Evolutionary conservation across 2,797 vertebrate species (phyloP).

Genomic region (Meriones psammophilus): DNA sequence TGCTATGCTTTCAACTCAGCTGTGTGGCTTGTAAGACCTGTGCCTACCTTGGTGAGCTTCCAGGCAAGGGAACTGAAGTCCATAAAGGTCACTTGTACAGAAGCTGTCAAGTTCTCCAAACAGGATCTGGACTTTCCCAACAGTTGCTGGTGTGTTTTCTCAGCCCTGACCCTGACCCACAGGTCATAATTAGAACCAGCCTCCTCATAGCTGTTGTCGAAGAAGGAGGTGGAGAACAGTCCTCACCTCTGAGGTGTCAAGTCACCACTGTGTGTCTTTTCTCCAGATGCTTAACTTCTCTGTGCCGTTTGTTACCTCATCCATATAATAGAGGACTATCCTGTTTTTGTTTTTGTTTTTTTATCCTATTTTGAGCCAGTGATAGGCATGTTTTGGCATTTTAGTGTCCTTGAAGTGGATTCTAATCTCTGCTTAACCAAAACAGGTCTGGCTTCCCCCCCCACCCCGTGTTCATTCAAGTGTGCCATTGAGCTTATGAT

Average conservation of each 20-base stretch:
- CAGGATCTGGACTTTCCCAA: neutral
- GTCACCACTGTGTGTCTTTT: neutral
- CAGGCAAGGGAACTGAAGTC: neutral
- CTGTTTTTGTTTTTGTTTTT: neutral
- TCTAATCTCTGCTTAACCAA: neutral
- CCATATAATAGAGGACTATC: no score
- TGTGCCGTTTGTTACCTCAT: neutral
- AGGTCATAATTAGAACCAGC: neutral
- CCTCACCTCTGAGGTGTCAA: neutral
- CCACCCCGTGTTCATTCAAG: neutral
- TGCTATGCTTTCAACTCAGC: rapidly evolving
- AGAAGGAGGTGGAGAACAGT: neutral
- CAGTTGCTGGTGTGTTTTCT: neutral
- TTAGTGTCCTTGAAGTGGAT: neutral
- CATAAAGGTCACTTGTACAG: neutral
- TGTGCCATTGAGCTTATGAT: no score
- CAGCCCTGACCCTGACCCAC: neutral
- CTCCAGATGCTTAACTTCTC: neutral
- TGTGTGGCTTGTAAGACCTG: no score
- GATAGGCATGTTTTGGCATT: neutral
- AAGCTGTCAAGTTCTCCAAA: neutral
- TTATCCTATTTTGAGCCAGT: neutral
- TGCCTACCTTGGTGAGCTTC: rapidly evolving
- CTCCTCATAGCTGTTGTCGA: rapidly evolving
- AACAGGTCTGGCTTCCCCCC: neutral